Percentiles rank a stretch among this genome's conserved stretches.
These are phyloP conservation scores for Peromyscus eremicus DNA, from an alignment of 2,797 vertebrate genomes.

Conservation along the genomic window DNA sequence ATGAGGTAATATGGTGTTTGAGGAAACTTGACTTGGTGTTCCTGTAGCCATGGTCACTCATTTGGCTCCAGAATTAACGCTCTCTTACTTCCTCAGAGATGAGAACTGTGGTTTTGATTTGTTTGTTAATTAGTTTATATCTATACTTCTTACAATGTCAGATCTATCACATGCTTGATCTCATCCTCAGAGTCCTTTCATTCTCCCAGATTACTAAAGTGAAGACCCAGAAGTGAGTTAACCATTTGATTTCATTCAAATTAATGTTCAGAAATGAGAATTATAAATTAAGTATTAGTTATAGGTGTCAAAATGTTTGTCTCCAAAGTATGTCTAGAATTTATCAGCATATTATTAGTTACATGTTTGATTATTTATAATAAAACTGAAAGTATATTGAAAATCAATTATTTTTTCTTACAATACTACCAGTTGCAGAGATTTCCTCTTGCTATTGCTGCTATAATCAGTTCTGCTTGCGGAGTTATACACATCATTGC, in stretches of 20 bases:
- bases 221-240: neutral
- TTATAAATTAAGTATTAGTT: neutral
- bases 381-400: neutral
- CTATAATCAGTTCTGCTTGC: no score
- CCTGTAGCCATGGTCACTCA: neutral
- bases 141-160: neutral
- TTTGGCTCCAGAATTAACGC: neutral
- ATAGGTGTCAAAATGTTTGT: neutral
- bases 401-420: neutral
- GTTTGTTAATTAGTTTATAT: neutral
- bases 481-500: accelerated
- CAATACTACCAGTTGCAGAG: neutral
- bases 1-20: neutral
- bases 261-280: neutral
- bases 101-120: neutral
- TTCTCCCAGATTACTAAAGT: neutral
- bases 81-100: neutral
- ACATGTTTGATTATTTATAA: neutral
- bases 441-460: neutral
- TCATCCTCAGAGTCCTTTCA: neutral
- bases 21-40: neutral
- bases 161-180: neutral
- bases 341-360: neutral
- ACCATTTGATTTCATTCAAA: neutral
- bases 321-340: neutral